Base-by-base conservation (phyloP, 2,888 invertebrate genomes). In the Orthosia gothica region DNA sequence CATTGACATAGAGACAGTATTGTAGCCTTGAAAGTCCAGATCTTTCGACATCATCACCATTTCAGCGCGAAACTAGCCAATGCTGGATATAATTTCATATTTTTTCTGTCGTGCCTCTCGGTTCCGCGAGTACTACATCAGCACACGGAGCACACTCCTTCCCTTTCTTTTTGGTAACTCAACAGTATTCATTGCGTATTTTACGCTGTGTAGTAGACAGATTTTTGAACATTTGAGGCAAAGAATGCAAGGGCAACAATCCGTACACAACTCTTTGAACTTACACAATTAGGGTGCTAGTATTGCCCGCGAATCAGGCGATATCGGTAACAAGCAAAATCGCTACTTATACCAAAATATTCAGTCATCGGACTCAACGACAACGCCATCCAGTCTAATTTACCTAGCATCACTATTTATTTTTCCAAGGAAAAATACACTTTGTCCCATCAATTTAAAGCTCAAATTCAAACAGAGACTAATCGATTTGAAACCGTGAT, bases 401-500 rank as follows among this genome's bases (percentile, higher is more conserved):
- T 57, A 58, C 20, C 3, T 66, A 66, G 55, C 61, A 57, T 66
- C 61, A 52, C 18, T 40, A 57, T 68, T 23, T 12, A 16, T 40
- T 59, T n/a, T 55, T 23, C 4, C n/a, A 70, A 57, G 45, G 64
- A 12, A 61, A 68, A 54, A 58, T 55, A 52, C 26, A 62, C 64
- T 54, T 50, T 81, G 15, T 50, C 49, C 0, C 40, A 16, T 15
- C 9, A 32, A 63, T 40, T 57, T 81, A 67, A 15, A 70, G 69
- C 40, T 50, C 18, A 74, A 82, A 74, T 59, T 78, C 45, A 55
- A 63, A 26, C 49, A 58, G 23, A 40, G 16, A 32, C 57, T 65
- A 75, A 68, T 57, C 32, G 23, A 78, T 76, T 74, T 72, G 70
- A 70, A 70, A 75, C 64, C 63, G 50, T 47, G 75, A 85, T 83